phyloP scores from a whole-genome alignment of 2,888 invertebrate genomes.

The Norana najaformis region DNA sequence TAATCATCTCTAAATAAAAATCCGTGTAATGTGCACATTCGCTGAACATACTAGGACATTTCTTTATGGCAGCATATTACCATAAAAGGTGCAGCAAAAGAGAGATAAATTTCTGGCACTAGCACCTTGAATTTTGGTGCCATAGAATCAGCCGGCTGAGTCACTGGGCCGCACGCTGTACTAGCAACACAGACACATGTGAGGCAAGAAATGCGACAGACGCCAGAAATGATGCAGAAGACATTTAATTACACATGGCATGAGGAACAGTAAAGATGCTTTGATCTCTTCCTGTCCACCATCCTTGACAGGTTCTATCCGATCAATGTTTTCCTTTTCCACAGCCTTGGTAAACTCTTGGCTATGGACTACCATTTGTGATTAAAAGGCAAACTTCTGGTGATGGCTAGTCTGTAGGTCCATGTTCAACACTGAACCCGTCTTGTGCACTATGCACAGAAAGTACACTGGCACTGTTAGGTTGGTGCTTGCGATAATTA shows the following conservation, averaged over 20 bases:
- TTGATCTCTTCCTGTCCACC: not conserved
- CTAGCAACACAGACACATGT: not conserved
- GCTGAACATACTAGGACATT: not conserved
- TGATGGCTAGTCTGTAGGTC: not conserved
- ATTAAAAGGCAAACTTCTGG: not conserved
- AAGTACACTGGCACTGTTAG: not conserved
- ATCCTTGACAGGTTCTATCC: not conserved
- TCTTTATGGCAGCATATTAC: not conserved
- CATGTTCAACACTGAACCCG: not conserved
- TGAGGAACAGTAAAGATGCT: not conserved
- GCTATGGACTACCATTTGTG: not conserved
- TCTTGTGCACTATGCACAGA: not conserved
- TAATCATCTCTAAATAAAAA: not conserved
- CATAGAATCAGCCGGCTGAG: not conserved
- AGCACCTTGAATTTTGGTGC: too few relatives aligned
- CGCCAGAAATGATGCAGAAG: not conserved
- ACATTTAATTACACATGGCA: not conserved
- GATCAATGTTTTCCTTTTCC: not conserved
- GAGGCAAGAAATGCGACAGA: not conserved
- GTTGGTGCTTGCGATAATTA: not conserved
- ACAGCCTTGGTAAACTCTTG: not conserved
- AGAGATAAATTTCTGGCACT: too few relatives aligned
- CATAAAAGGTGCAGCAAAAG: too few relatives aligned
- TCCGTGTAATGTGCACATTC: not conserved
- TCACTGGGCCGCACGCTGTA: too few relatives aligned